Percentiles rank a stretch among this genome's conserved stretches.
These are phyloP conservation scores for Maniola hyperantus DNA, from an alignment of 2,888 invertebrate genomes.

Conservation along the genomic window DNA sequence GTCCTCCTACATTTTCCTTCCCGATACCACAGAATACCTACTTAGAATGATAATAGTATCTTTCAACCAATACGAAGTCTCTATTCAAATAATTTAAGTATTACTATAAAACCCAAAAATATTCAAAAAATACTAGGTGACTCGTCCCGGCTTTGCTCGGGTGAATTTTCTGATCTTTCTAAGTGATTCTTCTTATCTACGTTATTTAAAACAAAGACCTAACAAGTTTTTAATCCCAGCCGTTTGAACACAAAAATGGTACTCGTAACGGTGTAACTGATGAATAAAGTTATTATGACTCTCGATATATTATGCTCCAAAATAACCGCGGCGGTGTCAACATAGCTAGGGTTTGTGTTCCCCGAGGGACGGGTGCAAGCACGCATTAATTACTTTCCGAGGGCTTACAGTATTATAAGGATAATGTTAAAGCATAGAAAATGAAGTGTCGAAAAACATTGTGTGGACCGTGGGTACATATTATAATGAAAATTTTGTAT, in stretches of 20 bases:
- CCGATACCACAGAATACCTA: too few species aligned
- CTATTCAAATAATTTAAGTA: too few species aligned
- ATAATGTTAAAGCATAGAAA: constrained; percentile 47
- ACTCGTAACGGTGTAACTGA: too few species aligned
- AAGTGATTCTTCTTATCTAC: too few species aligned
- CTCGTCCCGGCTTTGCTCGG: too few species aligned
- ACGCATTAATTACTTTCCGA: constrained; percentile 77
- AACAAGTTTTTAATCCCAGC: not conserved
- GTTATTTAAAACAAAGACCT: not conserved
- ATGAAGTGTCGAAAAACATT: constrained; percentile 24
- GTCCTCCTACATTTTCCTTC: too few species aligned
- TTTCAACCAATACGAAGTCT: too few species aligned
- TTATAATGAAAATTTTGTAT: not conserved
- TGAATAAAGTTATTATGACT: constrained; percentile 9
- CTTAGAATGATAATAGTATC: too few species aligned
- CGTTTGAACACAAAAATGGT: not conserved
- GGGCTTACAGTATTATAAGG: constrained; percentile 53
- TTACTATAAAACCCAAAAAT: too few species aligned
- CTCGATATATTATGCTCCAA: constrained; percentile 9
- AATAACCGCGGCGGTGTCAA: constrained; percentile 48
- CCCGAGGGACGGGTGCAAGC: constrained; percentile 73
- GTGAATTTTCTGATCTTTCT: too few species aligned
- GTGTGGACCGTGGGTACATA: not conserved
- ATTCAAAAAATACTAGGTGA: too few species aligned
- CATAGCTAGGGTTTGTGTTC: constrained; percentile 62